A percentile compares a stretch with the other conserved stretches of the same genome.
These are phyloP conservation scores for Setophaga coronata DNA, from an alignment of 2,113 vertebrate species.

Conservation along the genomic window DNA sequence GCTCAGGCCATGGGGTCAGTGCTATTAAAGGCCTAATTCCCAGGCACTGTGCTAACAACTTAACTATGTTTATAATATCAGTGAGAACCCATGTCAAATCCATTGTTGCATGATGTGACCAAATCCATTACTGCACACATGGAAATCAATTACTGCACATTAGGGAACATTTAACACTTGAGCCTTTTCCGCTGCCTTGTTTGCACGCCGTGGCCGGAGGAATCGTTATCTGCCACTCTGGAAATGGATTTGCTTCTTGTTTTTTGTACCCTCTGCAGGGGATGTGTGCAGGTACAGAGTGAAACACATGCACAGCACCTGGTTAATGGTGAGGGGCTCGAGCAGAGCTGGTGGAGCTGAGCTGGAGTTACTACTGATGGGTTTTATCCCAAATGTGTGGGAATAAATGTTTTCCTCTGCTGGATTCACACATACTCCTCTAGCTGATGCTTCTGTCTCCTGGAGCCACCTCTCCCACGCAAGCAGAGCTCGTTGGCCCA, in stretches of 20 bases:
- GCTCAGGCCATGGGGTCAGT: background rate
- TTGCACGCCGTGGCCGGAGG: constrained; percentile 2
- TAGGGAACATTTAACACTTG: constrained; percentile 65
- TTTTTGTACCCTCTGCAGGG: background rate
- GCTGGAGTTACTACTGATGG: rapidly evolving
- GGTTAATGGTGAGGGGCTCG: background rate
- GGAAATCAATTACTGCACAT: constrained; percentile 71
- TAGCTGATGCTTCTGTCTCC: background rate
- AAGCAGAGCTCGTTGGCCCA: background rate
- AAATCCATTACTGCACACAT: constrained; percentile 54
- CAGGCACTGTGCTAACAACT: background rate
- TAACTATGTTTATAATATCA: constrained; percentile 53
- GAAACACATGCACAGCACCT: rapidly evolving
- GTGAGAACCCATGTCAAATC: constrained; percentile 62
- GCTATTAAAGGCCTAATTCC: background rate
- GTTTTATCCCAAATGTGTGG: background rate
- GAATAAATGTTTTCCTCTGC: background rate
- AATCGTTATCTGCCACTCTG: constrained; percentile 38
- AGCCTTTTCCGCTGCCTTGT: constrained; percentile 41
- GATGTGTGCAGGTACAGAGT: rapidly evolving
- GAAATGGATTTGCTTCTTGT: background rate
- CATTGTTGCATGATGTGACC: constrained; percentile 50
- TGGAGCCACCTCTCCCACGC: background rate
- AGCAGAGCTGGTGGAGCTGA: background rate
- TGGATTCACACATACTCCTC: rapidly evolving